phyloP scores from a whole-genome alignment of 2,888 invertebrate species.

The Sphaerophoria taeniata region DNA sequence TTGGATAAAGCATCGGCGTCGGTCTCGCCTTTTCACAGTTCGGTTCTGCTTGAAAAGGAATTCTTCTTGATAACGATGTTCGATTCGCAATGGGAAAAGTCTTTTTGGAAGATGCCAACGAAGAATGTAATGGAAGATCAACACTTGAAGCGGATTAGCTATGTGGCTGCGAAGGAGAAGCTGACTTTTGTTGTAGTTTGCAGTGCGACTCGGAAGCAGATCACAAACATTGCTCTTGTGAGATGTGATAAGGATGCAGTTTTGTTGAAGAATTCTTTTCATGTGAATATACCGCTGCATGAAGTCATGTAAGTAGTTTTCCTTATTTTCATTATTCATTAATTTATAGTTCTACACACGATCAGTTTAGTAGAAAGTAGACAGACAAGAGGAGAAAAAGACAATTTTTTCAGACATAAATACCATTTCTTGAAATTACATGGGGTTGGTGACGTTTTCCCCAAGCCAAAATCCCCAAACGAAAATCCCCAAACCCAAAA shows the following conservation, averaged over 20 bases:
- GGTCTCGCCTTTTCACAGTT: background rate
- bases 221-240: constrained; percentile 73
- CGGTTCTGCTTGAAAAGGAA: constrained; percentile 64
- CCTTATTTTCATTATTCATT: too few relatives aligned
- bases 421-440: too few relatives aligned
- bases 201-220: constrained; percentile 69
- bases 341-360: too few relatives aligned
- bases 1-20: background rate
- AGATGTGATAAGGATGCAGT: constrained; percentile 65
- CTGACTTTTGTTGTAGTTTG: constrained; percentile 75
- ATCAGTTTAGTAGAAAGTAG: too few relatives aligned
- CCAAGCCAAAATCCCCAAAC: too few relatives aligned
- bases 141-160: constrained; percentile 56
- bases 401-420: too few relatives aligned
- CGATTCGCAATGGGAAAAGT: constrained; percentile 37
- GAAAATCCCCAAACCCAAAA: too few relatives aligned
- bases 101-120: constrained; percentile 34
- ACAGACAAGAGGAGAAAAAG: too few relatives aligned
- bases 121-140: constrained; percentile 67
- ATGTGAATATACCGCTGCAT: constrained; percentile 75
- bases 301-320: constrained; percentile 75
- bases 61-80: constrained; percentile 74
- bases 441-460: too few relatives aligned
- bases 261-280: constrained; percentile 73
- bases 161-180: constrained; percentile 48